Conservation (phyloP, 2,888 invertebrate genomes). For the Phragmatobia fuliginosa region DNA sequence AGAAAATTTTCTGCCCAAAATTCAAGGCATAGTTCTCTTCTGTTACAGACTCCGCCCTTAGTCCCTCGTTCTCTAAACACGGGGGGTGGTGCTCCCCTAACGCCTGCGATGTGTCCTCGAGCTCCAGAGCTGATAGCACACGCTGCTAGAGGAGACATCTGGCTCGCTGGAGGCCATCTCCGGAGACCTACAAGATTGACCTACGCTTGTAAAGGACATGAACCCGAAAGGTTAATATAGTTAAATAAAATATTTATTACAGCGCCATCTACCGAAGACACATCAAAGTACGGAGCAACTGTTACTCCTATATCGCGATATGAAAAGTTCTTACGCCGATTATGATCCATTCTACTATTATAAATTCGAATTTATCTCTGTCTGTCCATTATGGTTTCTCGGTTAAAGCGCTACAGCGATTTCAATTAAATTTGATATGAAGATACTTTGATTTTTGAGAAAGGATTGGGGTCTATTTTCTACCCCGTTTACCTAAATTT, state of each 20-base stretch:
- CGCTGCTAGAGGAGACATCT: conserved; percentile 96
- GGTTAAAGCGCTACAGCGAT: no score
- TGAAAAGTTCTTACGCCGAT: not conserved
- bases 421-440: no score
- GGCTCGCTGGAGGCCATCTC: conserved; percentile 89
- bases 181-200: conserved; percentile 75
- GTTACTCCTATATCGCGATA: not conserved
- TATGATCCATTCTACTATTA: not conserved
- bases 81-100: conserved; percentile 80
- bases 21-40: not conserved
- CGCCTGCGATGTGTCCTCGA: conserved; percentile 89
- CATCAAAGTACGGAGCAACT: not conserved
- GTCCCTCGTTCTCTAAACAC: conserved; percentile 76
- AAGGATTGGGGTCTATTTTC: no score
- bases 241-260: not conserved
- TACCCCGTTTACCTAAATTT: no score
- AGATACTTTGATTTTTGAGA: no score
- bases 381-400: no score
- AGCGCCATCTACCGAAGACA: not conserved
- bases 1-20: not conserved
- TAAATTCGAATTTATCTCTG: no score
- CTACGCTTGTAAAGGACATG: conserved; percentile 75
- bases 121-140: conserved; percentile 94
- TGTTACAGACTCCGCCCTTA: conserved; percentile 70
- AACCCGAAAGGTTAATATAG: conserved; percentile 69